Conservation (phyloP, 2,113 vertebrate species). For the Micromys minutus region DNA sequence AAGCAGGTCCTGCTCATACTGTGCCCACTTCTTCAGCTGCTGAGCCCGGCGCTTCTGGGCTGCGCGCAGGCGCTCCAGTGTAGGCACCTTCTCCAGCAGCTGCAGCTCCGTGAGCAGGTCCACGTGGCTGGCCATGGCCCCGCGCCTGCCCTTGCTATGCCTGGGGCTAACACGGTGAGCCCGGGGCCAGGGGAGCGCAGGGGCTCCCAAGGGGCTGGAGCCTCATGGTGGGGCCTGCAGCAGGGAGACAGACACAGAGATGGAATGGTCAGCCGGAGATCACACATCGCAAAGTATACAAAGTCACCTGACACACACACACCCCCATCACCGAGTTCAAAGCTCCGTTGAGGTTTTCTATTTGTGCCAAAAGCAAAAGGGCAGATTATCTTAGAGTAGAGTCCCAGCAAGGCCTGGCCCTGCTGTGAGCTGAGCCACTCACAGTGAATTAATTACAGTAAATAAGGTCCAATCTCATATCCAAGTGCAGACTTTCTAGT, state of each 20-base stretch:
- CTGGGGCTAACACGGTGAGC: slow-evolving; percentile 77
- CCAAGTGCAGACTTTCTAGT: neutral
- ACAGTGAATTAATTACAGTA: neutral
- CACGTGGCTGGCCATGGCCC: slow-evolving; percentile 93
- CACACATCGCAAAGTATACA: neutral
- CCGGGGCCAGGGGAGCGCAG: slow-evolving; percentile 22
- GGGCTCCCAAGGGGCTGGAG: slow-evolving; percentile 58
- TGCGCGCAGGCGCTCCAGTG: slow-evolving; percentile 93
- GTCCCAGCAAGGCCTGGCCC: neutral
- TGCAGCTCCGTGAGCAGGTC: slow-evolving; percentile 97
- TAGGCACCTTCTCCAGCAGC: slow-evolving; percentile 97
- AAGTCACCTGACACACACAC: neutral
- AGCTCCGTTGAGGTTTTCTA: neutral
- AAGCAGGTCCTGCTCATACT: slow-evolving; percentile 97
- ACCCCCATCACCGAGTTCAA: neutral
- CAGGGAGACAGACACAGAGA: neutral
- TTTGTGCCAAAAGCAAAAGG: neutral
- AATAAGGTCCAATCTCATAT: neutral
- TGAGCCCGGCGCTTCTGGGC: slow-evolving; percentile 96
- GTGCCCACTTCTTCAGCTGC: slow-evolving; percentile 97
- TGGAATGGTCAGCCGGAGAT: neutral
- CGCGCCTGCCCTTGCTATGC: slow-evolving; percentile 47
- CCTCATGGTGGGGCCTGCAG: slow-evolving; percentile 77
- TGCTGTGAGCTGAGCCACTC: neutral
- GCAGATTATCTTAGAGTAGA: neutral